Conservation (phyloP, 2,113 vertebrate genomes). For the Sylvilagus bachmani region DNA sequence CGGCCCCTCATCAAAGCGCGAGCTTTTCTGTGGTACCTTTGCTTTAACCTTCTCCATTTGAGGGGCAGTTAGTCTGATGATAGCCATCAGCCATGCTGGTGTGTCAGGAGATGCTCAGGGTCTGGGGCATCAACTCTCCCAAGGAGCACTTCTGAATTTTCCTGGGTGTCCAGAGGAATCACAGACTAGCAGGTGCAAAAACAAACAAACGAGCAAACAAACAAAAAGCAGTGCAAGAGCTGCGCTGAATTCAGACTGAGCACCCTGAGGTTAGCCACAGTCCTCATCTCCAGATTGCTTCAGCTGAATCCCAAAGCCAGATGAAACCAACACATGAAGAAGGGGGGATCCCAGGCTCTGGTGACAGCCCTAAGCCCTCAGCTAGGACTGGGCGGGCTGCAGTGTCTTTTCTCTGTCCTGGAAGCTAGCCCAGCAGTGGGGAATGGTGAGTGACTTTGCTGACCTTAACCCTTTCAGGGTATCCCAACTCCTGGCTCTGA, state of each 20-base stretch:
- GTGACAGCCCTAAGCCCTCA: slow-evolving; percentile 59
- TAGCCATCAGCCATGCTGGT: not conserved
- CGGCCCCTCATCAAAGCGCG: slow-evolving; percentile 32
- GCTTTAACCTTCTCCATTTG: slow-evolving; percentile 47
- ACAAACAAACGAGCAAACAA: no score
- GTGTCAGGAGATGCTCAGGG: slow-evolving; percentile 30
- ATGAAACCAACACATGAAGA: slow-evolving; percentile 68
- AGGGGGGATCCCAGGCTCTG: slow-evolving; percentile 60
- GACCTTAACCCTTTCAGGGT: slow-evolving; percentile 70
- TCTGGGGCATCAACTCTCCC: not conserved
- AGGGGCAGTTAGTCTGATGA: not conserved
- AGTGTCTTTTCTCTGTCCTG: slow-evolving; percentile 57
- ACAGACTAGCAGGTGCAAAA: not conserved
- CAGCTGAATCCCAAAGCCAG: slow-evolving; percentile 61
- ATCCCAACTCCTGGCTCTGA: slow-evolving; percentile 66
- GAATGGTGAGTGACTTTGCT: slow-evolving; percentile 69
- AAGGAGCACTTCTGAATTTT: slow-evolving; percentile 31
- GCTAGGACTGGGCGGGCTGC: slow-evolving; percentile 30
- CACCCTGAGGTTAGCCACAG: slow-evolving; percentile 58
- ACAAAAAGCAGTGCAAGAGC: not conserved
- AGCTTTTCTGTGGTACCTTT: slow-evolving; percentile 16
- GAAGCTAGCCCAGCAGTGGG: slow-evolving; percentile 71
- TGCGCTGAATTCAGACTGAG: slow-evolving; percentile 46
- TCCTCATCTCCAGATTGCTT: slow-evolving; percentile 59
- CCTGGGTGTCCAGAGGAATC: not conserved